Percentiles rank a stretch among this genome's conserved stretches.
phyloP scores from a whole-genome alignment of 1,140 invertebrate genomes.

The Pogonomyrmex californicus region DNA sequence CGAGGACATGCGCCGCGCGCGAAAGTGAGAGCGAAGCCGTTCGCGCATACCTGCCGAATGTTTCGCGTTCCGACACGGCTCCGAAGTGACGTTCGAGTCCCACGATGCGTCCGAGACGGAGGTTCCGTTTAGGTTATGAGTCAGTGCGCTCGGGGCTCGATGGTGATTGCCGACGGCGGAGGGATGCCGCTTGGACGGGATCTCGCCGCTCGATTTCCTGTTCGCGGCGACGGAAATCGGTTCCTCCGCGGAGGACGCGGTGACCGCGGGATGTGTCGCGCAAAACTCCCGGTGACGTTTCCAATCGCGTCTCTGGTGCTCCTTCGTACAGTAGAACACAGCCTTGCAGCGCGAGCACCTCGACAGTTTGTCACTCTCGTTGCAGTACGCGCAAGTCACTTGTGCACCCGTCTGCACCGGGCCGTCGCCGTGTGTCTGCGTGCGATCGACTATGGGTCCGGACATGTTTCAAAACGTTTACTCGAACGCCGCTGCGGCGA shows the following conservation, averaged over 20 bases:
- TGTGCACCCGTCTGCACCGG: slow-evolving; percentile 41
- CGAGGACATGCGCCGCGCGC: neutral
- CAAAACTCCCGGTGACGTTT: slow-evolving; percentile 89
- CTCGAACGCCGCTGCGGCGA: slow-evolving; percentile 57
- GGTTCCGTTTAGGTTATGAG: slow-evolving; percentile 73
- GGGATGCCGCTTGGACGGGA: slow-evolving; percentile 19
- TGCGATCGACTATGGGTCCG: slow-evolving; percentile 75
- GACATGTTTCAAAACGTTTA: slow-evolving; percentile 75
- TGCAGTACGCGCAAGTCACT: slow-evolving; percentile 90
- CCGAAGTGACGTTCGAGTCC: slow-evolving; percentile 33
- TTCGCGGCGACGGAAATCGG: neutral
- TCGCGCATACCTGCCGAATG: slow-evolving; percentile 38
- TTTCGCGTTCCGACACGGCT: slow-evolving; percentile 38
- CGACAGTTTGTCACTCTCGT: slow-evolving; percentile 89
- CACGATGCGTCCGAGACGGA: slow-evolving; percentile 54
- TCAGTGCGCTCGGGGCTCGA: slow-evolving; percentile 5
- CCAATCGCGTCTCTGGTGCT: slow-evolving; percentile 93
- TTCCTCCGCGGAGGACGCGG: neutral
- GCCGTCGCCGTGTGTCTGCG: slow-evolving; percentile 69
- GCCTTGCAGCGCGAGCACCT: slow-evolving; percentile 91
- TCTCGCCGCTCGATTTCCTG: slow-evolving; percentile 25
- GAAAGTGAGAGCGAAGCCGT: neutral
- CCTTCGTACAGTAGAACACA: slow-evolving; percentile 92
- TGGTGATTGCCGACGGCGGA: neutral
- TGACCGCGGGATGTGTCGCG: slow-evolving; percentile 52